These are phyloP conservation scores for Caenorhabditis wallacei DNA, from an alignment of 2,888 invertebrate genomes.

Conservation along the genomic window DNA sequence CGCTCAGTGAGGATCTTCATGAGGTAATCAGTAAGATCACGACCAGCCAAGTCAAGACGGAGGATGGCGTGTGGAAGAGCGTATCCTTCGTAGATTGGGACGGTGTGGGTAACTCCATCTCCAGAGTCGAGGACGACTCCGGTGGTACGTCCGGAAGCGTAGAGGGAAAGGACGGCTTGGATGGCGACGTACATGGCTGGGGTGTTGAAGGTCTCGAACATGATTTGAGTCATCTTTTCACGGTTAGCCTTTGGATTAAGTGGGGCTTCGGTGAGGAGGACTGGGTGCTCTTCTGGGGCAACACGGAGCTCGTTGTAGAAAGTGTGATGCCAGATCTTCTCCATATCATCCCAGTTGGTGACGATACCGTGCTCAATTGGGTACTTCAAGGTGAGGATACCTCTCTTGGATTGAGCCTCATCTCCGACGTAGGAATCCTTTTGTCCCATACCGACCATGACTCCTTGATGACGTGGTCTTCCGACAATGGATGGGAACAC, in stretches of 20 bases:
- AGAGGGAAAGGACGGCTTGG: conserved; percentile 93
- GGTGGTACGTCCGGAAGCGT: conserved; percentile 87
- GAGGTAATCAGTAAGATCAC: conserved; percentile 86
- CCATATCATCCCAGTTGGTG: conserved; percentile 98
- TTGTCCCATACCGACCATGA: conserved; percentile 82
- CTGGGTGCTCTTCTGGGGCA: conserved; percentile 95
- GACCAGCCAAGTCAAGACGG: conserved; percentile 85
- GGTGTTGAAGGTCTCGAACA: conserved; percentile 89
- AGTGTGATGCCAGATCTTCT: conserved; percentile 98
- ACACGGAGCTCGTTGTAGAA: conserved; percentile 98
- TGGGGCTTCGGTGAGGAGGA: conserved; percentile 93
- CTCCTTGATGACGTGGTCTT: conserved; percentile 88
- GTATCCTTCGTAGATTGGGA: conserved; percentile 90
- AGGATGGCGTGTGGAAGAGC: conserved; percentile 85
- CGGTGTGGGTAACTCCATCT: conserved; percentile 90
- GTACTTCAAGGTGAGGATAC: conserved; percentile 94
- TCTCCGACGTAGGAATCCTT: conserved; percentile 76
- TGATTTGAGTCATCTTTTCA: conserved; percentile 94
- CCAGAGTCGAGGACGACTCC: conserved; percentile 90
- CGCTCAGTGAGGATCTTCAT: conserved; percentile 85
- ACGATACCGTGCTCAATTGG: conserved; percentile 97
- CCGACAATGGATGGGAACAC: conserved; percentile 92
- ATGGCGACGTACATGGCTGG: conserved; percentile 91
- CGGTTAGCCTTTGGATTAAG: conserved; percentile 96
- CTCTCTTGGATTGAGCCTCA: conserved; percentile 86